Evolutionary conservation across 1,140 invertebrate species (phyloP), one percentile per base, ranked within the genome.

Genomic region (Pseudomyrmex cubaensis): DNA sequence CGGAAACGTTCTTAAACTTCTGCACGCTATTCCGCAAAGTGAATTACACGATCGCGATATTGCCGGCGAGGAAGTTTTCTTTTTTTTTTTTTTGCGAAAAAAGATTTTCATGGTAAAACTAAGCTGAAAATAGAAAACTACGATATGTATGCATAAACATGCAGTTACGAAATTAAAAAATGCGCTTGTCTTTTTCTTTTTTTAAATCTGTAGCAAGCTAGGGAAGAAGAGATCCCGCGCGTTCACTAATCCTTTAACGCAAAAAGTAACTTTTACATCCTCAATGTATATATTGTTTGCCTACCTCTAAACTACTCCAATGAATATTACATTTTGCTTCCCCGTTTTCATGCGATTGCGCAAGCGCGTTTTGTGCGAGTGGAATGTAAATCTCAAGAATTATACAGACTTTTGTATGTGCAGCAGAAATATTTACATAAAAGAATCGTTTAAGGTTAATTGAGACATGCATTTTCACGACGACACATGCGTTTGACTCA

Each of bases 1-100:
- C 17, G 52, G 5, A 57, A 44, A 61, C 57, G 17, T 46, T 66
- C 62, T 54, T 66, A 67, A 54, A 48, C 54, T 70, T 48, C 17
- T 17, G 13, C 44, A 50, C 17, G 62, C 25, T 17, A 22, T 56
- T 69, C 52, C 8, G 64, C 54, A 59, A 78, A 78, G 70, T 70
- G 44, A 25, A 78, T 78, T 48, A 13, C 50, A 15, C 35, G 50
- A 77, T 64, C n/a, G 25, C 59, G 62, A 13, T n/a, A 44, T 77
- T 69, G 17, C 35, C 35, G 17, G 25, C 13, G 9, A 2, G 44
- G 20, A 70, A 78, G 69, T 69, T 70, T 35, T 5, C 7, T 35
- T 35, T 35, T 35, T 5, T 35, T 35, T 35, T 35, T 35, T 35
- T 35, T 0, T 35, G 35, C 20, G 20, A 20, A 35, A 35, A 35